These are phyloP conservation scores for Girardia tigrina DNA, from an alignment of 2,888 invertebrate species.

Conservation along the genomic window DNA sequence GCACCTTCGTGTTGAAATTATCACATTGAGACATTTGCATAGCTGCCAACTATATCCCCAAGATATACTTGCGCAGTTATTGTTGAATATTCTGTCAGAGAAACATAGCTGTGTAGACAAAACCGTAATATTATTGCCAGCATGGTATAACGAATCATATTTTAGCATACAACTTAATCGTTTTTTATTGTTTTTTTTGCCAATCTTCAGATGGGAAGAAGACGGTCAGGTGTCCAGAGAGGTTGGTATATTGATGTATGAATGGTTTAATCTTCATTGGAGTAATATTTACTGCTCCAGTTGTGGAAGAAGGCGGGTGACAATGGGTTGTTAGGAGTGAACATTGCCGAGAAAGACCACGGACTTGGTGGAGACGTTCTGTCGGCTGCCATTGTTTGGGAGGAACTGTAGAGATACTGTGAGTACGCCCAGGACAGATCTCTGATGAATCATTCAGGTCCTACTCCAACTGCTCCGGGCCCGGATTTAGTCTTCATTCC, in stretches of 20 bases:
- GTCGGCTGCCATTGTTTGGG: constrained; percentile 48
- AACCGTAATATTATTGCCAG: no score
- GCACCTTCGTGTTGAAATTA: no score
- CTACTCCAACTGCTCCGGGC: constrained; percentile 49
- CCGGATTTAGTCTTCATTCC: constrained; percentile 50
- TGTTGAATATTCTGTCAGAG: no score
- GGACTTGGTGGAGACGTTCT: constrained; percentile 51
- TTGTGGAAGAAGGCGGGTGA: constrained; percentile 50
- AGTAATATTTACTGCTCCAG: constrained; percentile 37
- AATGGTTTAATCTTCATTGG: not conserved
- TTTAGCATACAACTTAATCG: no score
- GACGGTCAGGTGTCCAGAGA: constrained; percentile 46
- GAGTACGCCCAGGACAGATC: not conserved
- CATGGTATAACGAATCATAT: no score
- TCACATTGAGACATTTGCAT: no score
- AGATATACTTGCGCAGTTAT: no score
- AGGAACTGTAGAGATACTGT: constrained; percentile 49
- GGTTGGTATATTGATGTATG: constrained; percentile 38
- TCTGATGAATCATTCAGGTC: constrained; percentile 40
- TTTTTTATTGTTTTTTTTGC: no score
- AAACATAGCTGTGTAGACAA: no score
- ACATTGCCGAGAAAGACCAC: constrained; percentile 47
- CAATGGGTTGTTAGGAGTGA: constrained; percentile 49
- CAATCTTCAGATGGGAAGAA: constrained; percentile 46
- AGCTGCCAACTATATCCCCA: no score